Evolutionary conservation across 1,140 invertebrate species (phyloP), one percentile per base, ranked within the genome.

Genomic region (Drosophila pallidifrons): DNA sequence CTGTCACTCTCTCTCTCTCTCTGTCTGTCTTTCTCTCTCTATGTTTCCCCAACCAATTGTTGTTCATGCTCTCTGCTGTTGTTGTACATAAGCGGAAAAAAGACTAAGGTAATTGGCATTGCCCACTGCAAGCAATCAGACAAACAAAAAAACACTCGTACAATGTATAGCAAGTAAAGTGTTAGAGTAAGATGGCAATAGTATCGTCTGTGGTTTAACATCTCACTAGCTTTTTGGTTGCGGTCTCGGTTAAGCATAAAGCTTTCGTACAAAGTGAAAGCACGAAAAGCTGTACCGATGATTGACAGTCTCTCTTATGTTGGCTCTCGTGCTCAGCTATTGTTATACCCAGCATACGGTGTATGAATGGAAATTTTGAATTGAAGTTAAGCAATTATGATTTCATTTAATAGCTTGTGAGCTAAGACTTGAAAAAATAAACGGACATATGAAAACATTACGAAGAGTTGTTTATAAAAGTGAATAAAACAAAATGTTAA

Each of bases 181-280:
- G 71, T 38, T 20, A 47, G 49, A 74, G 16, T 7, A 11, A 43
- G 57, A 74, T 11, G 41, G 41, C 49, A 52, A 55, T 16, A 74
- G 57, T 30, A 8, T 1, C 16, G 5, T 4, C 1, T 10, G 49
- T 35, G 65, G 47, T 43, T 46, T 30, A 11, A 16, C n/a, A 32
- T 51, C 58, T 13, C 7, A 10, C 11, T 47, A 41, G 4, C 30
- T n/a, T 11, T n/a, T 47, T 13, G 79, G 79, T 82, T 82, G 38
- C 38, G 28, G 69, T n/a, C 59, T 30, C 47, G 20, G 75, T 75
- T 81, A 43, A 74, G 54, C 68, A 82, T 81, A 5, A 28, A 28
- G 43, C 20, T 55, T 32, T 3, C 1, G 0, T 5, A 5, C 32
- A 6, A 38, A 47, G 35, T 61, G 49, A 11, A 60, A 41, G 49